Evolutionary conservation across 2,888 invertebrate genomes (phyloP).

Genomic region (Eucera pruinosa): DNA sequence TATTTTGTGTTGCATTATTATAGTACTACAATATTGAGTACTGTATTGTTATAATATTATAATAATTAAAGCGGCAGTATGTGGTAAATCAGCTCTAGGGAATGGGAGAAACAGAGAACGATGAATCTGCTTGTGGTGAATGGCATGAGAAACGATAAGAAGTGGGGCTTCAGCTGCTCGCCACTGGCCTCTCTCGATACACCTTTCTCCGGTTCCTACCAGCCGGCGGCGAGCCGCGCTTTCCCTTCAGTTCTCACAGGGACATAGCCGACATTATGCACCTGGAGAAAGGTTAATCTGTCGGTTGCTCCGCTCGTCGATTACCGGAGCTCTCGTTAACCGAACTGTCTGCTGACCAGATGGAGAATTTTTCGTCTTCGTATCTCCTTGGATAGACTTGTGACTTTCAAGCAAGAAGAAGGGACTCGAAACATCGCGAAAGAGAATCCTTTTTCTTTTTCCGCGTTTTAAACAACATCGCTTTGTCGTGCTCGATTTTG

Average conservation of each 20-base stretch:
- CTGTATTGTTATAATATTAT: too few species aligned
- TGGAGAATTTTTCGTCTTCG: constrained; percentile 42
- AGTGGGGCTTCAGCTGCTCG: constrained; percentile 65
- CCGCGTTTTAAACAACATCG: too few species aligned
- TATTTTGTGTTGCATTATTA: too few species aligned
- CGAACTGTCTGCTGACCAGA: constrained; percentile 57
- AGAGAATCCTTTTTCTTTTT: too few species aligned
- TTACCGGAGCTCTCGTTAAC: constrained; percentile 53
- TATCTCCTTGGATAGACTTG: not conserved
- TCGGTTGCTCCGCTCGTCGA: constrained; percentile 63
- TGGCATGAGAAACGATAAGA: constrained; percentile 39
- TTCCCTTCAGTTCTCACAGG: constrained; percentile 80
- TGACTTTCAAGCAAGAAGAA: too few species aligned
- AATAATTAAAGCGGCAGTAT: too few species aligned
- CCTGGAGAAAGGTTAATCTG: constrained; percentile 76
- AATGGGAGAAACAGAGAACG: too few species aligned
- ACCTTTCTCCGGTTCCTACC: constrained; percentile 80
- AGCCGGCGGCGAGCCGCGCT: constrained; percentile 73
- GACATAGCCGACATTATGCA: constrained; percentile 80
- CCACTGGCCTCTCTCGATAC: constrained; percentile 71
- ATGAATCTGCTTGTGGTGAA: too few species aligned
- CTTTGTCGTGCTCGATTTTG: too few species aligned
- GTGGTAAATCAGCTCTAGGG: too few species aligned
- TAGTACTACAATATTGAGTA: too few species aligned
- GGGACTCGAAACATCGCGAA: too few species aligned